Conservation (phyloP, 2,797 vertebrate genomes). For the Tenualosa ilisha region DNA sequence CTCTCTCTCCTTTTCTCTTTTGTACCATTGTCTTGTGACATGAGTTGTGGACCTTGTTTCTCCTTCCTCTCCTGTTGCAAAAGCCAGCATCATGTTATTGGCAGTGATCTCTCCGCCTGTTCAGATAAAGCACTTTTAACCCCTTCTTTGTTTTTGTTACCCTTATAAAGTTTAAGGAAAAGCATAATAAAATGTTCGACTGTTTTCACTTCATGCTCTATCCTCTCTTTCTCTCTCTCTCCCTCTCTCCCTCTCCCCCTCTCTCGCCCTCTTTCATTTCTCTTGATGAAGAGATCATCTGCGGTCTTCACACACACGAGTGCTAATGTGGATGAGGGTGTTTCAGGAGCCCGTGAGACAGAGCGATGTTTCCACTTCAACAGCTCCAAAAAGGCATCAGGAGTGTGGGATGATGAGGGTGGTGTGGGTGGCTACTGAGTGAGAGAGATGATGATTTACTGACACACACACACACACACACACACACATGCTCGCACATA, state of each 20-base stretch:
- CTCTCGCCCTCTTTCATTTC: neutral
- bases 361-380: neutral
- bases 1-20: too few species aligned
- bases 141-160: neutral
- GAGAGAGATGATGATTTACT: neutral
- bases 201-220: neutral
- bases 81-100: slow-evolving; percentile 44
- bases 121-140: neutral
- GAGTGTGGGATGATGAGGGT: neutral
- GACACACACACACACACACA: neutral
- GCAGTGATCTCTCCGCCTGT: neutral
- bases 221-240: neutral
- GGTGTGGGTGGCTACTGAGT: neutral
- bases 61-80: slow-evolving; percentile 50
- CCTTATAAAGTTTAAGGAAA: neutral
- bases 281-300: neutral
- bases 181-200: neutral
- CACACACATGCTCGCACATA: neutral
- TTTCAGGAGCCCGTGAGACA: neutral
- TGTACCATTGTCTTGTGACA: too few species aligned
- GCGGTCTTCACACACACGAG: neutral
- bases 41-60: slow-evolving; percentile 4
- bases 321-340: slow-evolving; percentile 1
- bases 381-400: neutral
- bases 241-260: neutral